A percentile compares a stretch with the other conserved stretches of the same genome.
Conservation (phyloP, 2,113 vertebrate genomes). For the Halcyon senegalensis region DNA sequence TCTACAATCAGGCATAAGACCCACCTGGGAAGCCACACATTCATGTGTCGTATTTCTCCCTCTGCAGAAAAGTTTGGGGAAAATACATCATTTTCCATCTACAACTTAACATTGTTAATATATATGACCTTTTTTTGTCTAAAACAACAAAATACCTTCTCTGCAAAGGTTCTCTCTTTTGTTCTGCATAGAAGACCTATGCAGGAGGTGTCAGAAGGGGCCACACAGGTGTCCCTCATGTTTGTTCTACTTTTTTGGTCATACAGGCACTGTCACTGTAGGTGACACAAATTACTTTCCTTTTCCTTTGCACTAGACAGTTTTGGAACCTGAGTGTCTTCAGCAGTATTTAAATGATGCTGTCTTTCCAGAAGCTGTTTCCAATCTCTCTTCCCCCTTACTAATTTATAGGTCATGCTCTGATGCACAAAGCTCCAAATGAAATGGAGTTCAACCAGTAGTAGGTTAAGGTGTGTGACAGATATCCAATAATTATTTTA, state of each 20-base stretch:
- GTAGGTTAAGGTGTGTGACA: neutral
- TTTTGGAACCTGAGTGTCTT: slow-evolving; percentile 12
- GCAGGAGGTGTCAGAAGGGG: neutral
- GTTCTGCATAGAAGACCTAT: neutral
- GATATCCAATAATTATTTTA: neutral
- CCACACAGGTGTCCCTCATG: neutral
- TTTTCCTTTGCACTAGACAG: neutral
- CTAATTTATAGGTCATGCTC: neutral
- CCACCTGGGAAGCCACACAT: neutral
- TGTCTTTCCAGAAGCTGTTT: slow-evolving; percentile 4
- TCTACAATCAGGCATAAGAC: neutral
- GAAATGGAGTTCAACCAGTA: neutral
- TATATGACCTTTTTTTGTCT: neutral
- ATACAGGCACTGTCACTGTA: neutral
- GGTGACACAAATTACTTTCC: neutral
- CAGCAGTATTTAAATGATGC: slow-evolving; percentile 3
- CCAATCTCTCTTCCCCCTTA: neutral
- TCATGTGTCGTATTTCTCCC: neutral
- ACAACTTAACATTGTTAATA: neutral
- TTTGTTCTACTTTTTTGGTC: neutral
- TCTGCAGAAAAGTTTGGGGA: neutral
- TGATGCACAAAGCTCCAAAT: neutral
- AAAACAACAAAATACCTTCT: neutral
- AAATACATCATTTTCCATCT: neutral
- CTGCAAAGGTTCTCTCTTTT: neutral